Evolutionary conservation across 1,140 invertebrate genomes (phyloP).

Genomic region (Mycetomoellerius zeteki): DNA sequence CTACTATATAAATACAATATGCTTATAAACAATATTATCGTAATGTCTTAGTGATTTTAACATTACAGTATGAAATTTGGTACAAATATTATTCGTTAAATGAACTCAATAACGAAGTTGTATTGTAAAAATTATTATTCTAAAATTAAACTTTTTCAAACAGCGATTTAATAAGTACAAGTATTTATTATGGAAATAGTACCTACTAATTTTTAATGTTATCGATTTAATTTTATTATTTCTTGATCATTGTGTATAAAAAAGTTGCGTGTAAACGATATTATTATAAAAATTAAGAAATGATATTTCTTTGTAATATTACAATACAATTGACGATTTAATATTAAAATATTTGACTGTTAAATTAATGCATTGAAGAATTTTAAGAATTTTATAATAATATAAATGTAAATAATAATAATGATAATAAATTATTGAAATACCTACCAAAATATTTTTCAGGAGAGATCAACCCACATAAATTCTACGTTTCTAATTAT

Average conservation of each 20-base stretch:
- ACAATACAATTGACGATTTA: not conserved
- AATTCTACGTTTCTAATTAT: not conserved
- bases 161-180: not conserved
- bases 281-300: not conserved
- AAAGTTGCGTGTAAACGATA: not conserved
- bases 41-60: slow-evolving; percentile 4
- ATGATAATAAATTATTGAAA: slow-evolving; percentile 2
- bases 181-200: not conserved
- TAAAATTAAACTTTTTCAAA: not conserved
- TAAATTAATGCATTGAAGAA: slow-evolving; percentile 4
- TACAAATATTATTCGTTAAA: not conserved
- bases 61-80: not conserved
- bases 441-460: slow-evolving; percentile 6
- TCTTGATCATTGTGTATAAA: not conserved
- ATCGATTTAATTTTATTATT: not conserved
- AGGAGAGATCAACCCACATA: not conserved
- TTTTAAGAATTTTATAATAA: not conserved
- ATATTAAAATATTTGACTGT: slow-evolving; percentile 1
- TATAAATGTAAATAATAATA: not conserved
- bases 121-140: not conserved
- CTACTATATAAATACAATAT: not conserved
- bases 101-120: not conserved
- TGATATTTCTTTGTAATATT: not conserved
- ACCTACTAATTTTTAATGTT: not conserved
- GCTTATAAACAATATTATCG: not conserved